Conservation (phyloP, 2,888 invertebrate species). For the Leptopterna dolabrata region DNA sequence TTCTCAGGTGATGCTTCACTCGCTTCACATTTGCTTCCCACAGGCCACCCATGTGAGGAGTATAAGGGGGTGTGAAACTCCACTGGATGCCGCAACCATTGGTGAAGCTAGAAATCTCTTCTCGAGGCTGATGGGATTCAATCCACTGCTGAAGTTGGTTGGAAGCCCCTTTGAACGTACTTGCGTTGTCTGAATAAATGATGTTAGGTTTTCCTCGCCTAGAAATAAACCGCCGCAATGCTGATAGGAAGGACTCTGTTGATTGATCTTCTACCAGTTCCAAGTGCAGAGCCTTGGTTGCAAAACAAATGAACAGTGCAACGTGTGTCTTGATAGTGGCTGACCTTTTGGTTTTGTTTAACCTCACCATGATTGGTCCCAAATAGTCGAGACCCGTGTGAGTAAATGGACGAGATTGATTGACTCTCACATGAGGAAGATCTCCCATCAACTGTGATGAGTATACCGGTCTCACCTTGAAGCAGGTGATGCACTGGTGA, state of each 20-base stretch:
- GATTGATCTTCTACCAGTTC: conserved; percentile 62
- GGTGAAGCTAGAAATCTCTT: not conserved
- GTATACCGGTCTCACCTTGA: conserved; percentile 55
- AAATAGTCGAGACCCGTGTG: conserved; percentile 63
- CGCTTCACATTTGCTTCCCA: conserved; percentile 55
- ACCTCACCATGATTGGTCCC: conserved; percentile 62
- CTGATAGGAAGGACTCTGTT: conserved; percentile 60
- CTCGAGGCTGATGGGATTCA: not conserved
- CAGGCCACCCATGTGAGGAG: conserved; percentile 54
- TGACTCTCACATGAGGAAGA: conserved; percentile 62
- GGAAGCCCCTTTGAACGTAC: conserved; percentile 63
- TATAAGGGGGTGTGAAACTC: conserved; percentile 59
- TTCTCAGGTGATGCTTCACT: conserved; percentile 50
- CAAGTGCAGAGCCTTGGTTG: conserved; percentile 63
- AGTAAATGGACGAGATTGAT: conserved; percentile 61
- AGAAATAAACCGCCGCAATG: conserved; percentile 62
- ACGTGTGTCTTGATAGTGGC: conserved; percentile 55
- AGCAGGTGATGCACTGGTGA: no score
- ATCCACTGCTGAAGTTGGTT: conserved; percentile 56
- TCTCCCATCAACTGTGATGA: conserved; percentile 63
- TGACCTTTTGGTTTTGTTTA: conserved; percentile 58
- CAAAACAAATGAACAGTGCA: conserved; percentile 63
- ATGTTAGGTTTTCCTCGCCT: conserved; percentile 60
- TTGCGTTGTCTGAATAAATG: conserved; percentile 63
- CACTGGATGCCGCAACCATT: conserved; percentile 58